Evolutionary conservation across 30 jellyfish, hydroid and myxozoan genomes (phyloP).

Genomic region (Aurelia sp.): DNA sequence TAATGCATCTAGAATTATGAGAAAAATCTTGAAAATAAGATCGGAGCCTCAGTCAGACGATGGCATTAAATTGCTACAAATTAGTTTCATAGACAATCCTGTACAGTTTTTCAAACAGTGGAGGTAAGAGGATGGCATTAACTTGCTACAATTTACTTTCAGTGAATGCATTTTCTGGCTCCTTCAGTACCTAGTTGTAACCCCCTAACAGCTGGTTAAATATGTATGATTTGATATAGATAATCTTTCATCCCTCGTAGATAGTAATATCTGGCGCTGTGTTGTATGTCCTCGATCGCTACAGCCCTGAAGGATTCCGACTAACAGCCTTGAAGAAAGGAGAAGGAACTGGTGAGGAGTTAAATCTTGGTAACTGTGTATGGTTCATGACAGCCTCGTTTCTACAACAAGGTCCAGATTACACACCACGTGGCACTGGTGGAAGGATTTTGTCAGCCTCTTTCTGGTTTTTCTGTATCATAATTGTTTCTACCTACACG

Average conservation of each 20-base stretch:
- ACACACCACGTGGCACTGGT: slow-evolving; percentile 86
- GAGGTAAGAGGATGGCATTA: no score
- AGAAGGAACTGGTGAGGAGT: slow-evolving; percentile 84
- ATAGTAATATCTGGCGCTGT: slow-evolving; percentile 38
- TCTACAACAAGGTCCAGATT: slow-evolving; percentile 91
- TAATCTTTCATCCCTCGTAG: neutral
- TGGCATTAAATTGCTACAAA: no score
- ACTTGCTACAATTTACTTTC: no score
- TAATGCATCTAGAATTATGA: no score
- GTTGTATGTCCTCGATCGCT: slow-evolving; percentile 77
- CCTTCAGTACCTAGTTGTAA: no score
- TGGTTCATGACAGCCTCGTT: slow-evolving; percentile 93
- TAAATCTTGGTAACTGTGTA: slow-evolving; percentile 68
- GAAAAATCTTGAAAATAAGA: no score
- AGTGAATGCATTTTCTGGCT: no score
- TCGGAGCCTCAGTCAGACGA: no score
- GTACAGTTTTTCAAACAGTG: no score
- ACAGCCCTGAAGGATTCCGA: slow-evolving; percentile 84
- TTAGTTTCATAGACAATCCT: no score
- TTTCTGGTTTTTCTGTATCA: slow-evolving; percentile 85
- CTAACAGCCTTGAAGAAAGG: slow-evolving; percentile 51
- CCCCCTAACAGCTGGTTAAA: no score
- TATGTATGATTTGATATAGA: neutral
- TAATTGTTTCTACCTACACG: slow-evolving; percentile 84
- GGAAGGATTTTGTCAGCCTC: slow-evolving; percentile 87